Evolutionary conservation across 2,888 invertebrate species (phyloP), one percentile per base, ranked within the genome.

Genomic region (Agriotes lineatus): DNA sequence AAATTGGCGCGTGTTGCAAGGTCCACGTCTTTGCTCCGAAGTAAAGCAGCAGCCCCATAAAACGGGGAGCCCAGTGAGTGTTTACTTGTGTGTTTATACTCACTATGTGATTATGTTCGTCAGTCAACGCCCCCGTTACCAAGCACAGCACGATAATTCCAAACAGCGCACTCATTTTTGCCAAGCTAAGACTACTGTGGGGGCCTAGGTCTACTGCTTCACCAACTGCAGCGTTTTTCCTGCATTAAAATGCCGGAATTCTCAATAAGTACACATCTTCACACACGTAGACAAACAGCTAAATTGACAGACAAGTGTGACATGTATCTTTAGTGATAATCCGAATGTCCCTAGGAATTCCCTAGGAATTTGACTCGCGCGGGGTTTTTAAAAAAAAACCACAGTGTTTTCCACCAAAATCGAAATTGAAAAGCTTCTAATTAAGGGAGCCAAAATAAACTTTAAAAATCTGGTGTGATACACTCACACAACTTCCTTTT

Each of bases 41-140:
- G n/a, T n/a, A n/a, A n/a, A n/a, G n/a, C n/a, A n/a, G n/a, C n/a
- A n/a, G n/a, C n/a, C n/a, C n/a, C n/a, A n/a, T n/a, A n/a, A n/a
- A n/a, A n/a, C n/a, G n/a, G n/a, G n/a, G n/a, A n/a, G n/a, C n/a
- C n/a, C n/a, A 25, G 2, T 7, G 16, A 19, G 16, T 39, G 37
- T 61, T 61, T 52, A 39, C 20, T n/a, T 44, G 3, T 42, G n/a
- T n/a, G 39, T 37, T 45, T 22, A 68, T 79, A 89, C 91, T 90
- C 85, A 93, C 93, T 81, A 89, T 85, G 84, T 94, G 94, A 84
- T 88, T 90, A 84, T 94, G 94, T 85, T 94, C 94, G 82, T 94
- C 94, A 86, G 78, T 88, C 85, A 75, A 88, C 87, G 78, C 85
- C 89, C 68, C 90, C 45, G 60, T 67, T 54, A 73, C 42, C 22